Base-by-base conservation (phyloP, 2,888 invertebrate genomes). In the Lasioglossum villosulum region DNA sequence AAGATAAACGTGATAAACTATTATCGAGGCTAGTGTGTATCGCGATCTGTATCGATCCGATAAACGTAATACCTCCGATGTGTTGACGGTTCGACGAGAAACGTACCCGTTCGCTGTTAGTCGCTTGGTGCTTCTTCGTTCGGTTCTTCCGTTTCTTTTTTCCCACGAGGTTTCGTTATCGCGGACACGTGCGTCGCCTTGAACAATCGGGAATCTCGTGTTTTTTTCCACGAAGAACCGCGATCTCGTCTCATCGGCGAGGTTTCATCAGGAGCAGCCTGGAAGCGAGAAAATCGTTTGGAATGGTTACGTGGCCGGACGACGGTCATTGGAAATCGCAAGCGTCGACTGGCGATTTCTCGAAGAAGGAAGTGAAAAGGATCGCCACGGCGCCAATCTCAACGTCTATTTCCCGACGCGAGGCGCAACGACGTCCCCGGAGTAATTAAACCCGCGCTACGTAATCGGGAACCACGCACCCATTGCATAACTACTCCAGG, bases 221-320 rank as follows among this genome's bases (percentile, higher is more conserved):
- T 71, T 74, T 37, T 70, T 75, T 56, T 42, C 52, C 75, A 56
- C 66, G 39, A 30, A n/a, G 23, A n/a, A 52, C 1, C 23, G n/a
- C 56, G 56, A 56, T n/a, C 56, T n/a, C 12, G 23, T 56, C 56
- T 10, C 10, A 3, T 56, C n/a, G 23, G 23, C n/a, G 56, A 23
- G 56, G 56, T n/a, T 1, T n/a, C 59, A 3, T 59, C 59, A 14
- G 16, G 30, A 30, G 16, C 10, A 30, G 16, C 10, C 56, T 56
- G 63, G 16, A 6, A 39, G 34, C 39, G 37, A 66, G 72, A 75
- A 77, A 71, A 79, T 72, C 84, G 71, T 75, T 59, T 80, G 81
- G 88, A 81, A 84, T 82, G 88, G 75, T 90, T 90, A 87, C 87
- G 78, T 87, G 79, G 70, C 56, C 68, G 56, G 68, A 56, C 78